Base-by-base conservation (phyloP, 1,140 invertebrate species). In the Leptopilina boulardi region DNA sequence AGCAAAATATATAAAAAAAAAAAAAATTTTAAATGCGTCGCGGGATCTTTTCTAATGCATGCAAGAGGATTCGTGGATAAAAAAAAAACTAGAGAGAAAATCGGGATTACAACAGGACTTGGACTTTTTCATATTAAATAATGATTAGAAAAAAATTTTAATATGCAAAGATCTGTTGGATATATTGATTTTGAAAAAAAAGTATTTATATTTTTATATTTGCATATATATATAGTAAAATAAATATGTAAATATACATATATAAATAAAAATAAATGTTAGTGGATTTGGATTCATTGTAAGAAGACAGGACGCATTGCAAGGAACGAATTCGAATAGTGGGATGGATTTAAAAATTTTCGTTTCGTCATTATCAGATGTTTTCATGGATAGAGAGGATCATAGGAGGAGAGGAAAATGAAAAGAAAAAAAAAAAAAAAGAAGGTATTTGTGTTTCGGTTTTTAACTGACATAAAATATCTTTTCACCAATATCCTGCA, bases 361-460 rank as follows among this genome's bases (percentile, higher is more conserved):
- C 11, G 13, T 59, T 59, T 26, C 19, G 21, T 59, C 56, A 59
- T 59, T 13, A 21, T 75, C 83, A 84, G 79, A 75, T 77, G 82
- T 80, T 82, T 81, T 83, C 76, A 81, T 75, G 79, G 79, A 79
- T 77, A 44, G 66, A 74, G 75, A 73, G 81, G 77, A 74, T 83
- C 81, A 84, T 83, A 42, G 71, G 70, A 81, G 74, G 56, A 70
- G 66, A 21, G n/a, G n/a, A n/a, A n/a, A n/a, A n/a, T n/a, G n/a
- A n/a, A n/a, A n/a, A n/a, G n/a, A n/a, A n/a, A n/a, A n/a, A n/a
- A n/a, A 71, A 79, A 81, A 76, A 44, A 70, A n/a, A 80, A 70
- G 83, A 85, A 86, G 84, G 85, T 85, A 86, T 85, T 86, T 85
- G 77, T 79, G 59, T 66, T 83, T 76, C 75, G 77, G 83, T 84